Percentiles rank a stretch among this genome's conserved stretches.
Evolutionary conservation across 2,113 vertebrate species (phyloP).

Genomic region (Ariopsis seemanni): DNA sequence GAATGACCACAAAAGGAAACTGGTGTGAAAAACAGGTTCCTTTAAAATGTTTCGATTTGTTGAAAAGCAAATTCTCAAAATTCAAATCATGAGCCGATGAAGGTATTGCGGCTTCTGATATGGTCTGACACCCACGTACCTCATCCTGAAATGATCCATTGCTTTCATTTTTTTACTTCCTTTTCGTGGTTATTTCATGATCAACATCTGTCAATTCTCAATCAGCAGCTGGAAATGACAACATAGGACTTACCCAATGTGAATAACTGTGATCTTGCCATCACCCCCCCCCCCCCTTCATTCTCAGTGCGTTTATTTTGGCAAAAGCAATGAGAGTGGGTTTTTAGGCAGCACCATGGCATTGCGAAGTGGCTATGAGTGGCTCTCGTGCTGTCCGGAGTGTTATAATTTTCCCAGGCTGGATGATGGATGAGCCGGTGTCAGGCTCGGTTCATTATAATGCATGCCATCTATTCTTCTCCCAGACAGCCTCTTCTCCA

Average conservation of each 20-base stretch:
- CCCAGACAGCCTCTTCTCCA: constrained; percentile 71
- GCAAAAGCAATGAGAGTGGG: constrained; percentile 14
- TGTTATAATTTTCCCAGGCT: constrained; percentile 74
- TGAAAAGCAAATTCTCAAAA: not conserved
- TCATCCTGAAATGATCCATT: not conserved
- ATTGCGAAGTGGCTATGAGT: constrained; percentile 62
- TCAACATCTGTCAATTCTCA: not conserved
- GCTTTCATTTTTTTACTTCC: not conserved
- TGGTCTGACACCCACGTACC: not conserved
- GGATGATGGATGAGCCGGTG: constrained; percentile 78
- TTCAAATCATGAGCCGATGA: not conserved
- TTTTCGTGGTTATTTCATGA: not conserved
- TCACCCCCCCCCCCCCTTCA: not conserved
- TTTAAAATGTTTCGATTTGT: not conserved
- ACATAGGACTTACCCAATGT: not conserved
- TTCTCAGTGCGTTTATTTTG: constrained; percentile 33
- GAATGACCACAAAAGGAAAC: not conserved
- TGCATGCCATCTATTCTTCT: constrained; percentile 79
- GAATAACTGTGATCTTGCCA: constrained; percentile 14
- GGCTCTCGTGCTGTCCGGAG: constrained; percentile 53
- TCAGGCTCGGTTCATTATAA: constrained; percentile 80
- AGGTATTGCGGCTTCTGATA: not conserved
- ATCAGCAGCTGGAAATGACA: constrained; percentile 2
- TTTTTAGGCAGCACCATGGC: constrained; percentile 50
- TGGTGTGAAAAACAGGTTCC: not conserved